These are phyloP conservation scores for Conchocele bisecta DNA, from an alignment of 2,888 invertebrate genomes.

Conservation along the genomic window DNA sequence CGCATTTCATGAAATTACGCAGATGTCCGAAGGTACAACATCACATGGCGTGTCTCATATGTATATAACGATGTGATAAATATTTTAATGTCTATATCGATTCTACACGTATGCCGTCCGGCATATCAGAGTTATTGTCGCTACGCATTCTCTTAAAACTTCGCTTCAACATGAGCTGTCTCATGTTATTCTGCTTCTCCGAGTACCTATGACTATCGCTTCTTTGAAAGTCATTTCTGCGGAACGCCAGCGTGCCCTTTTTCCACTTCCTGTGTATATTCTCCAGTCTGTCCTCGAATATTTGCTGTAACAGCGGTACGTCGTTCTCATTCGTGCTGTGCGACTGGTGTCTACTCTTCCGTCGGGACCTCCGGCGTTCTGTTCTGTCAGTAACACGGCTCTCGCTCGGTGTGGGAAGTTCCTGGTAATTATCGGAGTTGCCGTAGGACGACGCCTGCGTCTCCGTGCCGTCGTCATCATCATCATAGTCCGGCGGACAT, in stretches of 20 bases:
- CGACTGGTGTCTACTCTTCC: conserved; percentile 41
- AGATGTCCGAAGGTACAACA: no score
- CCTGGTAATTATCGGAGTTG: conserved; percentile 50
- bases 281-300: conserved; percentile 74
- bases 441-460: conserved; percentile 36
- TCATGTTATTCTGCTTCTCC: conserved; percentile 59
- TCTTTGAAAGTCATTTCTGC: conserved; percentile 55
- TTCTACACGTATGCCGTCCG: conserved; percentile 1
- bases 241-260: conserved; percentile 60
- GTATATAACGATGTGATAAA: no score
- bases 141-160: conserved; percentile 62
- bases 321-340: conserved; percentile 57
- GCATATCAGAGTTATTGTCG: conserved; percentile 1
- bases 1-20: no score
- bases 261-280: conserved; percentile 71
- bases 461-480: conserved; percentile 44
- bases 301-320: conserved; percentile 71
- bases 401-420: conserved; percentile 45
- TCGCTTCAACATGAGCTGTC: conserved; percentile 68
- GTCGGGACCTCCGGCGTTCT: conserved; percentile 18
- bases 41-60: no score
- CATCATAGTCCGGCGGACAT: conserved; percentile 63
- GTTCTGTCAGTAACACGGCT: conserved; percentile 30
- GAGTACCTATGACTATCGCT: conserved; percentile 61
- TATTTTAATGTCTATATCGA: no score